Evolutionary conservation across 2,888 invertebrate species (phyloP).

Genomic region (Lasioglossum zephyrum): DNA sequence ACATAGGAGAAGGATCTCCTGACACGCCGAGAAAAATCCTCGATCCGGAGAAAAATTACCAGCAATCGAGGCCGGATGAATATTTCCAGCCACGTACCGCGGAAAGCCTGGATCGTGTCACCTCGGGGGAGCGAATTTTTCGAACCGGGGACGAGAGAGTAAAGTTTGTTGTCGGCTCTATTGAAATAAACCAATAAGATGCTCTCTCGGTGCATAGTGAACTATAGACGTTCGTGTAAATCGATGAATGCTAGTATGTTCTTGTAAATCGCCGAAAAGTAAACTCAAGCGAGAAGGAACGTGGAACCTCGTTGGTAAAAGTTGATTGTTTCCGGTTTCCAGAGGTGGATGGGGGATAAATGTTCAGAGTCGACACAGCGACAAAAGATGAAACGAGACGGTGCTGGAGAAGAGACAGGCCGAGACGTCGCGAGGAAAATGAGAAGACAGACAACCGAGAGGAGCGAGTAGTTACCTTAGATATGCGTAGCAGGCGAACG

Average conservation of each 20-base stretch:
- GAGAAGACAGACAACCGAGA: slow-evolving; percentile 10
- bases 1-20: not conserved
- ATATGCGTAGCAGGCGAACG: slow-evolving; percentile 37
- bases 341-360: not conserved
- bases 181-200: not conserved
- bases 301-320: not conserved
- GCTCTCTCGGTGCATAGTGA: not conserved
- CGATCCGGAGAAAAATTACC: not conserved
- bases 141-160: not conserved
- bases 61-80: not conserved
- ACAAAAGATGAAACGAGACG: not conserved
- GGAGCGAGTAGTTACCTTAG: slow-evolving; percentile 32
- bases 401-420: not conserved
- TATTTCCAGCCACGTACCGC: not conserved
- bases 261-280: not conserved
- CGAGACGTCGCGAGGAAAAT: not conserved
- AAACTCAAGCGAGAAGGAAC: not conserved
- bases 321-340: not conserved
- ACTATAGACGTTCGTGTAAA: not conserved
- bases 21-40: not conserved
- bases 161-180: not conserved
- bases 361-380: not conserved
- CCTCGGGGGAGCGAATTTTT: not conserved
- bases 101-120: not conserved
- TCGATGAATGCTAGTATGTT: no score